Evolutionary conservation across 2,888 invertebrate species (phyloP), one percentile per base, ranked within the genome.

Genomic region (Cecidostiba fungosa): DNA sequence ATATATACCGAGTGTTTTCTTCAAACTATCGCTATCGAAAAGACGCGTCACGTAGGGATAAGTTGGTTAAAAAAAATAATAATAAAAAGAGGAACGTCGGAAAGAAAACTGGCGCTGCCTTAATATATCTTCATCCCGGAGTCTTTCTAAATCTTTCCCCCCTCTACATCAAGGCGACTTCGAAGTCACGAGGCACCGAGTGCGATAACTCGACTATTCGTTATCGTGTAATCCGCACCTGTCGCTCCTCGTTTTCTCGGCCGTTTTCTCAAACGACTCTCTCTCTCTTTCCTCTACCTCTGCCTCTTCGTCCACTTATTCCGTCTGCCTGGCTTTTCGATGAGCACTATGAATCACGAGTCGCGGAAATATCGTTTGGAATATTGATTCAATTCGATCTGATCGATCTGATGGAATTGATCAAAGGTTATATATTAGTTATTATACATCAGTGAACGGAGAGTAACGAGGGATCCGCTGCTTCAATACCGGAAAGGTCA

Each of bases 211-310:
- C 74, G 82, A 77, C 81, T 84, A 83, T 84, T 86, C 86, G 77
- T 86, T 80, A 85, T 82, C 82, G 70, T 76, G 85, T 85, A 85
- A 85, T 85, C 82, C 85, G 80, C 85, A 82, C 82, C 85, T 82
- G 85, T 85, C 85, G 69, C 81, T 82, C 70, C 82, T 85, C 85
- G 78, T 85, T 85, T 85, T 79, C 82, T 70, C 54, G 77, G 50
- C 32, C 77, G 77, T 77, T 72, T 72, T 54, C 82, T 69, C 54
- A n/a, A 72, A 77, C 77, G 3, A 32, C 32, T 84, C 32, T 26
- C 62, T 10, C 36, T 39, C 72, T 29, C 43, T 32, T 43, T 72
- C 62, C 29, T 19, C 39, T 19, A 23, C 29, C 80, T 43, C 43
- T 66, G 39, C 32, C 62, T 43, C 32, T 43, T 14, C 23, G 5